Conservation (phyloP, 2,888 invertebrate species). For the Oscheius sp. region DNA sequence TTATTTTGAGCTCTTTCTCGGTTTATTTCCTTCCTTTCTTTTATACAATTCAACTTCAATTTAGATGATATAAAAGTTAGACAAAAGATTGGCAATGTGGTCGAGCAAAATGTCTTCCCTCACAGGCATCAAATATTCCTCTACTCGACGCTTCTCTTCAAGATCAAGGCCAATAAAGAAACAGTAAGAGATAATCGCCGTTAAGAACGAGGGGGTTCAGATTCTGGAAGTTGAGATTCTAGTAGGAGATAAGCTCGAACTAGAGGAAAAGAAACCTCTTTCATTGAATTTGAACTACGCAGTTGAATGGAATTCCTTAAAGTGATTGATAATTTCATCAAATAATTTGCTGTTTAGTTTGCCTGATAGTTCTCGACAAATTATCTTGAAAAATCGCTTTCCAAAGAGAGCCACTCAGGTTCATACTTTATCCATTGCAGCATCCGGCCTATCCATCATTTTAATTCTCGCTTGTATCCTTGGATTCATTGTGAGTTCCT, state of each 20-base stretch:
- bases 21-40: slow-evolving; percentile 58
- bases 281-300: slow-evolving; percentile 73
- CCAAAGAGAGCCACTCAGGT: slow-evolving; percentile 74
- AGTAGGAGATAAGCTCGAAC: slow-evolving; percentile 68
- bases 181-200: background rate
- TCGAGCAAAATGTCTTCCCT: slow-evolving; percentile 74
- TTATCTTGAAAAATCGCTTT: slow-evolving; percentile 67
- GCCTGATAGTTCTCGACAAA: background rate
- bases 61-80: slow-evolving; percentile 74
- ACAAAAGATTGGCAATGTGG: slow-evolving; percentile 74
- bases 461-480: slow-evolving; percentile 74
- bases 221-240: slow-evolving; percentile 72
- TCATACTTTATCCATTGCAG: slow-evolving; percentile 75
- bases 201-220: slow-evolving; percentile 44
- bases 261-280: slow-evolving; percentile 36
- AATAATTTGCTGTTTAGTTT: background rate
- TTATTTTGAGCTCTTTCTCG: slow-evolving; percentile 74
- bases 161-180: slow-evolving; percentile 73
- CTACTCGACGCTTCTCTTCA: slow-evolving; percentile 73
- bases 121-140: slow-evolving; percentile 73
- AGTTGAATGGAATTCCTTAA: slow-evolving; percentile 72
- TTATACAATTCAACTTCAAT: too few species aligned
- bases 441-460: slow-evolving; percentile 73
- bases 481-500: slow-evolving; percentile 70
- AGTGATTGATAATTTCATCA: too few species aligned